Evolutionary conservation across 37 sponge, comb jelly and placozoan species (phyloP), one percentile per base, ranked within the genome.

Genomic region (Diacarnus erythraeanus): DNA sequence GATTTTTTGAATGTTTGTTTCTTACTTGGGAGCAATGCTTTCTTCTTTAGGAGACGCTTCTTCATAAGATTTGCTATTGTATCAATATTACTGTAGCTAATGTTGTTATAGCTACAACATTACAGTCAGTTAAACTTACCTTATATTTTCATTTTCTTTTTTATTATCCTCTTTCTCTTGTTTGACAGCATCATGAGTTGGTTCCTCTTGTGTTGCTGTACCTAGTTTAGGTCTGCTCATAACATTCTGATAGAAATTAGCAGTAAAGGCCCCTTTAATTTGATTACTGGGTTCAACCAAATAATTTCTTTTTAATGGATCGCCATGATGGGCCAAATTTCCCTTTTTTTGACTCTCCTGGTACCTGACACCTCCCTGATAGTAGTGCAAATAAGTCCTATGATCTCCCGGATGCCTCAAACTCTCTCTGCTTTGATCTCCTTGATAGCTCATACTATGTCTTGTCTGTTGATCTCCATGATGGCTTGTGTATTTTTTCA

Each of bases 201-300:
- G 22, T 47, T 47, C 51, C 23, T 25, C 61, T 60, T 60, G 26
- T 5, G 22, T 5, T 60, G 61, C 61, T 21, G 22, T 17, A 5
- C 22, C 68, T 40, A 39, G 30, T 59, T 23, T 78, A 10, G 44
- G 36, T 44, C 73, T 15, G 57, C 25, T 44, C 38, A 77, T 65
- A 23, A 56, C 10, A 29, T 67, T 44, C 64, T 61, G 25, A 25
- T 44, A 3, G 12, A 30, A 65, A 34, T 17, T 40, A 37, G 65
- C 40, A 38, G 29, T 22, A 34, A 38, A 77, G 3, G 27, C 23
- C 66, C 41, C 78, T 58, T 42, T 51, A 9, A 41, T 37, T 63
- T 10, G 51, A 54, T 51, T 82, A 64, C n/a, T n/a, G n/a, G n/a
- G n/a, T n/a, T n/a, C n/a, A n/a, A n/a, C n/a, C n/a, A n/a, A n/a